A percentile compares a stretch with the other conserved stretches of the same genome.
These are phyloP conservation scores for Trachythela sp. DNA, from an alignment of 64 coral and sea anemone species.

Conservation along the genomic window DNA sequence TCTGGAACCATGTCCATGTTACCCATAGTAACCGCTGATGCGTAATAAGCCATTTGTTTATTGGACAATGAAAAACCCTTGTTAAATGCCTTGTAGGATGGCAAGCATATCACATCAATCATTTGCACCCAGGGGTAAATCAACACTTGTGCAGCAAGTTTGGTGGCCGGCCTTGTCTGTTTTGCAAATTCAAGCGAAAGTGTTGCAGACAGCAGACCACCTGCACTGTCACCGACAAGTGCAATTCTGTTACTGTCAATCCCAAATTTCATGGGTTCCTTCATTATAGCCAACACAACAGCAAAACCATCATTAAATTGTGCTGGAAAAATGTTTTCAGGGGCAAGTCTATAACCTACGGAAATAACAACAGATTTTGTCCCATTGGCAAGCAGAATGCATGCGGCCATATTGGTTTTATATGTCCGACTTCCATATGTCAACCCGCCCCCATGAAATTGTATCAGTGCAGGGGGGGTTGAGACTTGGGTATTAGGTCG, in stretches of 20 bases:
- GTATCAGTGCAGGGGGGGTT: background rate
- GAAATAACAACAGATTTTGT: slow-evolving; percentile 3
- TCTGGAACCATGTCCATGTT: background rate
- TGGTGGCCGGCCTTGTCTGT: background rate
- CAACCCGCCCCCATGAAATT: background rate
- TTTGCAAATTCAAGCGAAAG: background rate
- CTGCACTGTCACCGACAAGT: background rate
- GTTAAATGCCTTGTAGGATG: background rate
- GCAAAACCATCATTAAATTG: slow-evolving; percentile 21
- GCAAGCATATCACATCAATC: background rate
- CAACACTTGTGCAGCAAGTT: background rate
- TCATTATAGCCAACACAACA: background rate
- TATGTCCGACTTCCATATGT: background rate
- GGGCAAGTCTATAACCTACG: background rate
- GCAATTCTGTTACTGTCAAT: background rate
- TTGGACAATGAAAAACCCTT: background rate
- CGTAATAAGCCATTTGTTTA: background rate
- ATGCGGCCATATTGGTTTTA: background rate
- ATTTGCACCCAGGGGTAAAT: background rate
- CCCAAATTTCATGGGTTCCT: background rate
- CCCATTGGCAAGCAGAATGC: background rate
- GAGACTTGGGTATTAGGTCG: background rate
- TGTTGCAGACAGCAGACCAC: background rate
- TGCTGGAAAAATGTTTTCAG: background rate
- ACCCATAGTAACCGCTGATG: background rate